A percentile compares a stretch with the other conserved stretches of the same genome.
These are phyloP conservation scores for Chrysomela aeneicollis DNA, from an alignment of 2,888 invertebrate species.

Conservation along the genomic window DNA sequence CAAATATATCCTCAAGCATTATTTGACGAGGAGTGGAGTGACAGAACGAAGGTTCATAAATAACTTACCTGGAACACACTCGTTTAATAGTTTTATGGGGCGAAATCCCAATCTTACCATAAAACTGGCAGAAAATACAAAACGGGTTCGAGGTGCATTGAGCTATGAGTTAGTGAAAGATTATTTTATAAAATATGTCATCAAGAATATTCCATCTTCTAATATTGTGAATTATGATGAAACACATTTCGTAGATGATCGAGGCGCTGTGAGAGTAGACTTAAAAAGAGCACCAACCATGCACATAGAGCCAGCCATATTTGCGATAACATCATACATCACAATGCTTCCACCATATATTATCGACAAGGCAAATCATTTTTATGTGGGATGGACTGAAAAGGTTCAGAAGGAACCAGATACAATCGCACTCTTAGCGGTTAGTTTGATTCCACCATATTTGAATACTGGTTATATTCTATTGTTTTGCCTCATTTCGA, in stretches of 20 bases:
- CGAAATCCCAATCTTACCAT: constrained; percentile 20
- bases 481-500: constrained; percentile 43
- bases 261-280: constrained; percentile 47
- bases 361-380: constrained; percentile 21
- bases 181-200: constrained; percentile 27
- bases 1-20: constrained; percentile 24
- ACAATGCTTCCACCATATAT: constrained; percentile 20
- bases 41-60: constrained; percentile 21
- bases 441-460: constrained; percentile 42
- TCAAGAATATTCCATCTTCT: constrained; percentile 21
- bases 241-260: constrained; percentile 54
- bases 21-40: constrained; percentile 13
- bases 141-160: constrained; percentile 31
- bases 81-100: constrained; percentile 24
- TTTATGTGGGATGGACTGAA: constrained; percentile 23
- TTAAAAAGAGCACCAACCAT: constrained; percentile 44
- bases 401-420: constrained; percentile 28
- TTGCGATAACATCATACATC: constrained; percentile 32
- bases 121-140: constrained; percentile 31
- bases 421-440: constrained; percentile 48
- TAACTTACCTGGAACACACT: constrained; percentile 25
- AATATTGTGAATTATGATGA: constrained; percentile 56
- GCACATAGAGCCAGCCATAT: constrained; percentile 32
- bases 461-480: constrained; percentile 43
- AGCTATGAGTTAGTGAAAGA: constrained; percentile 32